Percentiles rank a stretch among this genome's conserved stretches.
Evolutionary conservation across 2,113 vertebrate species (phyloP).

Genomic region (Etheostoma cragini): DNA sequence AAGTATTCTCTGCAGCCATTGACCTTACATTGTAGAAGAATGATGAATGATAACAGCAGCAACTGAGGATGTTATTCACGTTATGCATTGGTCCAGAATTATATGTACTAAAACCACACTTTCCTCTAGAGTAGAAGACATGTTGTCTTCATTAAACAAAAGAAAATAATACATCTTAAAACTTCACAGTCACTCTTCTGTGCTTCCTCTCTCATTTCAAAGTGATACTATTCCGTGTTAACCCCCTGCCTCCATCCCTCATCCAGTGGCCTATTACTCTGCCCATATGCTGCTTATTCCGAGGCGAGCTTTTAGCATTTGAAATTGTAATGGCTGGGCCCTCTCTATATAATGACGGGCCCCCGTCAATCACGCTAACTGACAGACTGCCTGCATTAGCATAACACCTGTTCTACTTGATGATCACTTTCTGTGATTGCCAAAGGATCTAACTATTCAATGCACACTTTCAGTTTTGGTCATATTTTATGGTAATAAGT

Average conservation of each 20-base stretch:
- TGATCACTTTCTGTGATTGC: constrained; percentile 36
- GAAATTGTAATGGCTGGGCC: constrained; percentile 29
- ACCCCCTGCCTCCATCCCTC: background rate
- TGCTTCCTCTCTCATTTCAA: background rate
- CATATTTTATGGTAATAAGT: constrained; percentile 40
- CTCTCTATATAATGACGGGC: constrained; percentile 36
- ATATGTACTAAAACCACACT: background rate
- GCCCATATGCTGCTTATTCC: constrained; percentile 28
- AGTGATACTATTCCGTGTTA: constrained; percentile 4
- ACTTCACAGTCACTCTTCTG: background rate
- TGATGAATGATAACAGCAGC: background rate
- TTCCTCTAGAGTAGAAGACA: background rate
- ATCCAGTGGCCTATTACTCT: constrained; percentile 23
- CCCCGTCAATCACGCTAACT: constrained; percentile 59
- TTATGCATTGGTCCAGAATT: background rate
- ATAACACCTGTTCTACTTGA: constrained; percentile 76
- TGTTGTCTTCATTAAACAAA: background rate
- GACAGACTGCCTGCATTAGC: constrained; percentile 60
- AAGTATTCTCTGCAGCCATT: background rate
- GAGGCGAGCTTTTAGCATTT: constrained; percentile 26
- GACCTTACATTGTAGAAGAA: background rate
- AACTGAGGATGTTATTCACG: background rate
- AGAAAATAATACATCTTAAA: background rate
- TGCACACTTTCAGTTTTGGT: constrained; percentile 22
- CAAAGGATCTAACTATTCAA: constrained; percentile 31